These are phyloP conservation scores for Sylvicola cinctus DNA, from an alignment of 2,888 invertebrate species.

Conservation along the genomic window DNA sequence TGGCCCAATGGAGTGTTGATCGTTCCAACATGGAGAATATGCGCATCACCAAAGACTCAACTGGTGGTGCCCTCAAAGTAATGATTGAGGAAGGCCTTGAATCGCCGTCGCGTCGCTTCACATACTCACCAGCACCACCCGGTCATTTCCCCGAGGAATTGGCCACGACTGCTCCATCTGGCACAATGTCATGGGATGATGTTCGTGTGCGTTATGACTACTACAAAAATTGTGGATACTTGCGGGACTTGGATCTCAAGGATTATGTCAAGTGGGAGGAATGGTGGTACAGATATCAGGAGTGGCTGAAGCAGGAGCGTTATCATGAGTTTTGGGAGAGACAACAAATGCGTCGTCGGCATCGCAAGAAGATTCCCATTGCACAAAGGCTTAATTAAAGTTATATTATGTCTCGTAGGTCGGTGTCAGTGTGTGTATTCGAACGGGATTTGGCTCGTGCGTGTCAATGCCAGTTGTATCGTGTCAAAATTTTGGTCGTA, in stretches of 20 bases:
- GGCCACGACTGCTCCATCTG: slow-evolving; percentile 44
- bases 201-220: slow-evolving; percentile 73
- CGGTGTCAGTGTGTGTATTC: no score
- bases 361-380: slow-evolving; percentile 26
- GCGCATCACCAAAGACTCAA: slow-evolving; percentile 61
- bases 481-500: no score
- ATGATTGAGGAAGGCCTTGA: slow-evolving; percentile 46
- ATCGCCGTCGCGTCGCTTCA: slow-evolving; percentile 33
- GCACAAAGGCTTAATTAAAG: slow-evolving; percentile 22
- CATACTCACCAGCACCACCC: slow-evolving; percentile 42
- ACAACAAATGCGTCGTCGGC: slow-evolving; percentile 22
- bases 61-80: slow-evolving; percentile 52
- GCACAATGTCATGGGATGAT: slow-evolving; percentile 70
- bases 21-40: slow-evolving; percentile 66
- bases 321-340: slow-evolving; percentile 27
- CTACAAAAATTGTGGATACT: slow-evolving; percentile 71
- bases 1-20: slow-evolving; percentile 80
- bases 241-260: slow-evolving; percentile 43
- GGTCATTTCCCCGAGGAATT: slow-evolving; percentile 66
- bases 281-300: slow-evolving; percentile 82
- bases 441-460: no score
- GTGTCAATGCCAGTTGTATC: no score
- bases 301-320: slow-evolving; percentile 52
- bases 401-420: no score
- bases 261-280: slow-evolving; percentile 88